These are phyloP conservation scores for Liopterus haemorrhoidalis DNA, from an alignment of 2,888 invertebrate species.

Conservation along the genomic window DNA sequence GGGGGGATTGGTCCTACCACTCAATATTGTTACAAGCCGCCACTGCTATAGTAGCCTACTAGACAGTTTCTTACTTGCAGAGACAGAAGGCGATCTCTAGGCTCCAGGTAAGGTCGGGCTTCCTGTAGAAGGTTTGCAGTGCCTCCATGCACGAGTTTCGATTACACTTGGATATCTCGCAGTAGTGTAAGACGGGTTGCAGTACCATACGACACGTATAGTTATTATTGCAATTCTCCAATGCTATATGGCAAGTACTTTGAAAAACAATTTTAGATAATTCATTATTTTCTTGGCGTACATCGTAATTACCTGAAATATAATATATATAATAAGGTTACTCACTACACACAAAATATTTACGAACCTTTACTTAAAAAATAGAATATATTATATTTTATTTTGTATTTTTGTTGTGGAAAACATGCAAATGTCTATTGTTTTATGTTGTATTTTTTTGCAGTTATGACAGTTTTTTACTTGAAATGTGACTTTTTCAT, in stretches of 20 bases:
- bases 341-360: too few species aligned
- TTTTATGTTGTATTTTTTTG: too few species aligned
- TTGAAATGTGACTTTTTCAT: too few species aligned
- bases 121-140: conserved; percentile 77
- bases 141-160: conserved; percentile 84
- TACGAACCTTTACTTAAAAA: too few species aligned
- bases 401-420: too few species aligned
- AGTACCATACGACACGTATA: conserved; percentile 70
- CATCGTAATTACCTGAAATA: conserved; percentile 20
- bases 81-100: conserved; percentile 88
- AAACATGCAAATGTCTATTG: too few species aligned
- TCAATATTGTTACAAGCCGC: too few species aligned
- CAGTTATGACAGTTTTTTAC: too few species aligned
- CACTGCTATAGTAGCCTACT: too few species aligned
- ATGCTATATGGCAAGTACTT: conserved; percentile 82
- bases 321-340: too few species aligned
- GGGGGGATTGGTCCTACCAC: too few species aligned
- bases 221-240: conserved; percentile 77
- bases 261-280: conserved; percentile 57
- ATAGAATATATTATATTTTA: too few species aligned
- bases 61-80: conserved; percentile 84
- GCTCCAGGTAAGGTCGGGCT: conserved; percentile 73
- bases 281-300: conserved; percentile 33
- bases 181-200: conserved; percentile 79
- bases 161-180: conserved; percentile 71